Conservation (phyloP, 2,888 invertebrate genomes). For the Pomacea canaliculata region DNA sequence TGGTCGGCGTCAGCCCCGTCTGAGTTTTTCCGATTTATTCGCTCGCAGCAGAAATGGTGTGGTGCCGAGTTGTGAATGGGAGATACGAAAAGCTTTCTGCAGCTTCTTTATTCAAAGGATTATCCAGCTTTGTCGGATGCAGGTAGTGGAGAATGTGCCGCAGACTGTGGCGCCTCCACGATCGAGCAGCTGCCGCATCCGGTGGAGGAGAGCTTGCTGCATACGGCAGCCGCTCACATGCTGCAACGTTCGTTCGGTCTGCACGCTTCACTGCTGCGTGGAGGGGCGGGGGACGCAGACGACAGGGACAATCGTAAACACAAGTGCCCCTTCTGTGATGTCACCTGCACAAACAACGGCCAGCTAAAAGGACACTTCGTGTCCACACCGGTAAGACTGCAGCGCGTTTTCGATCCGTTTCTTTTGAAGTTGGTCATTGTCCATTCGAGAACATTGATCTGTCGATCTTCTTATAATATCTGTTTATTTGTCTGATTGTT, state of each 20-base stretch:
- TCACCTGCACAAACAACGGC: conserved; percentile 37
- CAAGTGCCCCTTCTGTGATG: conserved; percentile 33
- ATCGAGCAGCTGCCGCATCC: neutral
- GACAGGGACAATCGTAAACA: conserved; percentile 26
- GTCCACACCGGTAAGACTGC: conserved; percentile 34
- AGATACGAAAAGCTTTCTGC: conserved; percentile 11
- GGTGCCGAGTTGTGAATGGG: too few species aligned
- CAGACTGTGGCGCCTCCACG: neutral
- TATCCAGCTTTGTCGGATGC: neutral
- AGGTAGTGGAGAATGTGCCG: neutral
- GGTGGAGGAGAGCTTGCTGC: neutral
- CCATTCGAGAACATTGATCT: too few species aligned
- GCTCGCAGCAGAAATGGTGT: too few species aligned
- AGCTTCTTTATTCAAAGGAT: conserved; percentile 10
- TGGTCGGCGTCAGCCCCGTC: neutral
- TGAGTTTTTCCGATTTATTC: neutral
- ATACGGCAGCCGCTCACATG: neutral
- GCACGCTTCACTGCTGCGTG: neutral
- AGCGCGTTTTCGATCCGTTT: too few species aligned
- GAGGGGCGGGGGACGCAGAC: conserved; percentile 1
- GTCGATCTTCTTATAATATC: too few species aligned
- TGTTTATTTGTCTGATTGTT: too few species aligned
- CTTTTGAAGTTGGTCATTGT: too few species aligned
- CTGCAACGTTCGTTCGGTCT: neutral
- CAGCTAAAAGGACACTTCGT: conserved; percentile 37